These are phyloP conservation scores for Cryptotis parvus DNA, from an alignment of 2,113 vertebrate species.

Conservation along the genomic window DNA sequence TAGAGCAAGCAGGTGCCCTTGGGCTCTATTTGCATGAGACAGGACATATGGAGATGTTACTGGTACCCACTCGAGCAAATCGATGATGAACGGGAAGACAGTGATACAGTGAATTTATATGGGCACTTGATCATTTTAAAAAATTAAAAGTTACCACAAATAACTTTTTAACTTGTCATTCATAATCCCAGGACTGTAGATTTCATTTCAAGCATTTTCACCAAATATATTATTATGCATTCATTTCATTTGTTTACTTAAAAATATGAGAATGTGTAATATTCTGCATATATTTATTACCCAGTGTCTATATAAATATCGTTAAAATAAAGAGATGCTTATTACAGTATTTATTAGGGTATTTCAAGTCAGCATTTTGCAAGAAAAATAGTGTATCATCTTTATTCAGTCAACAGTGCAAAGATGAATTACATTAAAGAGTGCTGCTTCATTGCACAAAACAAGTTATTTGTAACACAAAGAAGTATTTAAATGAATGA, in stretches of 20 bases:
- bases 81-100: no score
- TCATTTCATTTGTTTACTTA: background rate
- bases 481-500: slow-evolving; percentile 61
- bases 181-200: background rate
- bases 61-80: no score
- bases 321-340: slow-evolving; percentile 14
- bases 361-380: slow-evolving; percentile 38
- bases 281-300: background rate
- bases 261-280: background rate
- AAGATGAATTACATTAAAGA: slow-evolving; percentile 8
- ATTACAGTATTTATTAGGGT: background rate
- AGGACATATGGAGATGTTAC: no score
- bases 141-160: no score
- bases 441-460: slow-evolving; percentile 27
- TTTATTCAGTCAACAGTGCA: slow-evolving; percentile 51
- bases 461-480: slow-evolving; percentile 44
- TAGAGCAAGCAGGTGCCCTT: no score
- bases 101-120: no score
- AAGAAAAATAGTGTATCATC: background rate
- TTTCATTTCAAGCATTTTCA: slow-evolving; percentile 1
- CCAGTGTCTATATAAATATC: background rate
- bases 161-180: background rate
- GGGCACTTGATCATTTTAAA: no score
- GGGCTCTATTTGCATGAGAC: no score
- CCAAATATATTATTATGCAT: background rate